Evolutionary conservation across 2,888 invertebrate species (phyloP), one percentile per base, ranked within the genome.

Genomic region (Tholera decimalis): DNA sequence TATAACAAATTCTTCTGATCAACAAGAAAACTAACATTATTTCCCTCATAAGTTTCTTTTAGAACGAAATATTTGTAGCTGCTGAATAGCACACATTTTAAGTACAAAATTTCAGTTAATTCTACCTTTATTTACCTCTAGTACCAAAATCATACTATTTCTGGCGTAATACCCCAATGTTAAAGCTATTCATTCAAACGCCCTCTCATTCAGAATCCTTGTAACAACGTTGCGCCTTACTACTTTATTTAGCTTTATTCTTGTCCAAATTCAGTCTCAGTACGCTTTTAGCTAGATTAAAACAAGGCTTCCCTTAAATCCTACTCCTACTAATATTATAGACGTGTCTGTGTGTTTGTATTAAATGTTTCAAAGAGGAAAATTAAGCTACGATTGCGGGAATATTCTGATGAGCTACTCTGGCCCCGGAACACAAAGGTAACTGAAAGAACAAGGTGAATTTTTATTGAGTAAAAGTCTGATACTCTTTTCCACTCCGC

Each of bases 221-320:
- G 28, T 47, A 56, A 68, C 44, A 71, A 55, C 39, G 39, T 75
- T 51, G 30, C 26, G 41, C 8, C 20, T 33, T 50, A 50, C 41
- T 55, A 61, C 61, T 79, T 70, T 73, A 70, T 79, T 72, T 66
- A 68, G 56, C 53, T 67, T 69, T 51, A 59, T 59, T 66, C 59
- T 74, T 68, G 68, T 73, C 75, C 67, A 78, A 82, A 80, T 70
- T 74, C 63, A 47, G 61, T 44, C 64, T 55, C 15, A 37, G 37
- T 58, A 41, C 8, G 75, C 80, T 80, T 64, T 82, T 76, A 80
- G 59, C 63, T 62, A 76, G 68, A 80, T 82, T 82, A 73, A 79
- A 82, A 73, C 49, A 65, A 72, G 56, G 28, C 41, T 54, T 51
- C 9, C 22, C 46, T 68, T 54, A 39, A 63, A 59, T 55, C 58